phyloP scores from a whole-genome alignment of 2,888 invertebrate genomes.

The Reticulitermes lucifugus region DNA sequence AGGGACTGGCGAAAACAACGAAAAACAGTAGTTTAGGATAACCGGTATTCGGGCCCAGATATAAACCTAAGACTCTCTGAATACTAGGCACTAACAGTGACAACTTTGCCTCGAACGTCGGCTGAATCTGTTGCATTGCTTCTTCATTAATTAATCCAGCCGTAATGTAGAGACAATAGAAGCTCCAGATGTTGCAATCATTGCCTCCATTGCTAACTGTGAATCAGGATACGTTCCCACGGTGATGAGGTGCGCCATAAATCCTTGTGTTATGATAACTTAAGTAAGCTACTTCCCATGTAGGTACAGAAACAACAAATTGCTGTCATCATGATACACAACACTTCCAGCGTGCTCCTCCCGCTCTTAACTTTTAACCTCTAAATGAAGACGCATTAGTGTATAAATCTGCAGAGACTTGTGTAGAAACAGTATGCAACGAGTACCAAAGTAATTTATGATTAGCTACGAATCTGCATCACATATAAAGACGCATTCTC shows the following conservation, averaged over 20 bases:
- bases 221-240: neutral
- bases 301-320: neutral
- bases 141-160: too few relatives aligned
- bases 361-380: slow-evolving; percentile 5
- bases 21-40: too few relatives aligned
- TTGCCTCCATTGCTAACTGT: neutral
- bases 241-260: neutral
- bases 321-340: slow-evolving; percentile 16
- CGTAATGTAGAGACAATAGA: too few relatives aligned
- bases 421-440: slow-evolving; percentile 21
- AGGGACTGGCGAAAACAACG: too few relatives aligned
- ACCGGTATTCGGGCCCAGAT: too few relatives aligned
- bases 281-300: neutral
- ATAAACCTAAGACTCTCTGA: too few relatives aligned
- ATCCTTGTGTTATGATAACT: neutral
- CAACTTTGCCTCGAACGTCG: too few relatives aligned
- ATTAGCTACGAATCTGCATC: neutral
- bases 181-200: too few relatives aligned
- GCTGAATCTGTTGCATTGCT: too few relatives aligned
- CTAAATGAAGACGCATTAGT: slow-evolving; percentile 50
- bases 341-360: neutral
- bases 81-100: too few relatives aligned
- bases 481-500: neutral
- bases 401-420: slow-evolving; percentile 49
- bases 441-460: slow-evolving; percentile 20